phyloP scores from a whole-genome alignment of 2,797 vertebrate genomes.

The Sarcoramphus papa region DNA sequence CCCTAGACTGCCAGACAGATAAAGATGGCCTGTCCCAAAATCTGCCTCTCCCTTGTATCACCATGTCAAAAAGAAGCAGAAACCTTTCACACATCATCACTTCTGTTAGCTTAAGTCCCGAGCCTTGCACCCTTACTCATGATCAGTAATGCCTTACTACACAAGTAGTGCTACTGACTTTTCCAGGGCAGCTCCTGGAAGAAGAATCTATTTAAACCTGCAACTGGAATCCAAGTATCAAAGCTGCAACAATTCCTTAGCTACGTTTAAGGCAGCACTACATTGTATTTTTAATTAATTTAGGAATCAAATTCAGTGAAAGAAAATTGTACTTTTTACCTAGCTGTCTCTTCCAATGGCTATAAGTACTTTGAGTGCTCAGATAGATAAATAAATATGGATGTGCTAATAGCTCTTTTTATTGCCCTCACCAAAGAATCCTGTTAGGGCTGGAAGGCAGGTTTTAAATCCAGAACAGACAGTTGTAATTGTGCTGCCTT shows the following conservation, averaged over 20 bases:
- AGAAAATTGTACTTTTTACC: neutral
- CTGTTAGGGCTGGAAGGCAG: neutral
- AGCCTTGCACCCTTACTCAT: neutral
- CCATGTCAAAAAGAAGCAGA: constrained; percentile 67
- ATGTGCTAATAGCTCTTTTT: neutral
- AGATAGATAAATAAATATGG: neutral
- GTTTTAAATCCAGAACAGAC: constrained; percentile 35
- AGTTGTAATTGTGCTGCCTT: neutral
- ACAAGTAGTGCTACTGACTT: neutral
- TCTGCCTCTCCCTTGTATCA: constrained; percentile 62
- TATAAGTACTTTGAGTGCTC: neutral
- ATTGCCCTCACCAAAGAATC: neutral
- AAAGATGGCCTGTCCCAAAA: constrained; percentile 58
- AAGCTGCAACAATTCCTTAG: neutral
- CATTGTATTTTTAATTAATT: neutral
- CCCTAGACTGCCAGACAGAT: constrained; percentile 45
- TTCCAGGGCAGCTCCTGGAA: neutral
- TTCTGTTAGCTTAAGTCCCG: constrained; percentile 50
- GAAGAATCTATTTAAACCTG: neutral
- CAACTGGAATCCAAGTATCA: neutral
- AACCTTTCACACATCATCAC: constrained; percentile 75
- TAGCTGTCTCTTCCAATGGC: neutral
- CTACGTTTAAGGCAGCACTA: neutral
- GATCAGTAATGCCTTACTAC: neutral
- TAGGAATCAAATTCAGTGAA: neutral